These are phyloP conservation scores for Fistularia commersonii DNA, from an alignment of 2,797 vertebrate species.

Conservation along the genomic window DNA sequence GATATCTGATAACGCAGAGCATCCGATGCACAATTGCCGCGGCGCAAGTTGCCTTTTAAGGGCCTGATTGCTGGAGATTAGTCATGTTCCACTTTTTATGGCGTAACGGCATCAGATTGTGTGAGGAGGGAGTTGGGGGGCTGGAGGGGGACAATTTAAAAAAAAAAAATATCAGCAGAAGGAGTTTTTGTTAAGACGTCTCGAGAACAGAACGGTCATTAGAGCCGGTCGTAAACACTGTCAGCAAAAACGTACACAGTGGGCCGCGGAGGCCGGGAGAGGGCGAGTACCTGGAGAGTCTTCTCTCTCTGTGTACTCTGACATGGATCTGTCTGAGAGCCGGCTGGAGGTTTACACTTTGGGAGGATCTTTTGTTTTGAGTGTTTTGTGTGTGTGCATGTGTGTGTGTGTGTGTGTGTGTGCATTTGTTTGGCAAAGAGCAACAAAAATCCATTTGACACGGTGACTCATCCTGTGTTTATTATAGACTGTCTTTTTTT, in stretches of 20 bases:
- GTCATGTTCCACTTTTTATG: slow-evolving; percentile 35
- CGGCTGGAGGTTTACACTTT: background rate
- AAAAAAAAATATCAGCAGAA: slow-evolving; percentile 36
- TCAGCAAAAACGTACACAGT: too few species aligned
- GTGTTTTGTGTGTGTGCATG: too few species aligned
- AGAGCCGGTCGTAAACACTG: slow-evolving; percentile 44
- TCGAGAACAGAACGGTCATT: slow-evolving; percentile 34
- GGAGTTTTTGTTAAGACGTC: slow-evolving; percentile 50
- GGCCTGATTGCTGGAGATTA: slow-evolving; percentile 46
- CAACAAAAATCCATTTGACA: too few species aligned
- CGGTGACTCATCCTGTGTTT: too few species aligned
- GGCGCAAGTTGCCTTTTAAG: slow-evolving; percentile 59
- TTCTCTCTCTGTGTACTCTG: slow-evolving; percentile 12
- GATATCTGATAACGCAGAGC: slow-evolving; percentile 31
- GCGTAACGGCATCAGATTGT: slow-evolving; percentile 25
- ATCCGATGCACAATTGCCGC: slow-evolving; percentile 27
- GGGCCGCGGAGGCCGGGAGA: too few species aligned
- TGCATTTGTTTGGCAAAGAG: too few species aligned
- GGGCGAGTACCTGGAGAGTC: too few species aligned
- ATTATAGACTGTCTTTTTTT: too few species aligned
- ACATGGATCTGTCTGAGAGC: too few species aligned
- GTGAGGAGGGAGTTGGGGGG: slow-evolving; percentile 14
- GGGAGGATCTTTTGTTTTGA: background rate
- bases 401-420: too few species aligned
- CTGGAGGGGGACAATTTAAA: slow-evolving; percentile 16